phyloP scores from a whole-genome alignment of 53 echinoderm and acorn worm genomes.

The Mesocentrotus franciscanus region DNA sequence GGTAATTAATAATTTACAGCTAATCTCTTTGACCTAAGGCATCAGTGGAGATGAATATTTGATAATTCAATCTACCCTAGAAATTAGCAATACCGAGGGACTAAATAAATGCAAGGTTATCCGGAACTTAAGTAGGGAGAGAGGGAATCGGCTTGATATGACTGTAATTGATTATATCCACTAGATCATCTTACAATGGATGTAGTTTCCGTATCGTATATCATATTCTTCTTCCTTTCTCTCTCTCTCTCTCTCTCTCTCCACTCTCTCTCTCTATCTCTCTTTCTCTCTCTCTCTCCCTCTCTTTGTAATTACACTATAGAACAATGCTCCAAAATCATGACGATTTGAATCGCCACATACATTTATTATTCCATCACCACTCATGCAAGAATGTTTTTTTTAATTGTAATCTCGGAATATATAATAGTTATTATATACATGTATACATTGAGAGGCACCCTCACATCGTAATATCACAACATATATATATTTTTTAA shows the following conservation, averaged over 20 bases:
- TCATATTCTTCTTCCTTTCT: background rate
- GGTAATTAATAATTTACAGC: conserved; percentile 26
- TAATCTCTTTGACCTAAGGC: conserved; percentile 32
- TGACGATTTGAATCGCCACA: background rate
- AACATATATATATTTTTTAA: too few relatives aligned
- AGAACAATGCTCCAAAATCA: background rate
- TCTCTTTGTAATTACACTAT: background rate
- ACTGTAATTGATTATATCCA: conserved; percentile 30
- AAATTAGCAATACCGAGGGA: conserved; percentile 37
- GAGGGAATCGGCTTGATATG: background rate
- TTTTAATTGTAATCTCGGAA: too few relatives aligned
- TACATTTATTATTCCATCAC: background rate
- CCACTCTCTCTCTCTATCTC: background rate
- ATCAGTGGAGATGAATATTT: conserved; percentile 11
- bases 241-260: background rate
- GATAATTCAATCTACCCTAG: conserved; percentile 41
- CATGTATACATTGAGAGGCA: background rate
- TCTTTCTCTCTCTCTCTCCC: background rate
- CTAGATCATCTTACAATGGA: background rate
- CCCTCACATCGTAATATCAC: too few relatives aligned
- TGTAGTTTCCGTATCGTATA: background rate
- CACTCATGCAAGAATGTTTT: background rate
- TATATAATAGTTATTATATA: too few relatives aligned
- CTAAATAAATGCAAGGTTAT: conserved; percentile 25
- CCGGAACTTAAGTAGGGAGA: background rate